Evolutionary conservation across 2,888 invertebrate species (phyloP), one percentile per base, ranked within the genome.

Genomic region (Coremacera marginata): DNA sequence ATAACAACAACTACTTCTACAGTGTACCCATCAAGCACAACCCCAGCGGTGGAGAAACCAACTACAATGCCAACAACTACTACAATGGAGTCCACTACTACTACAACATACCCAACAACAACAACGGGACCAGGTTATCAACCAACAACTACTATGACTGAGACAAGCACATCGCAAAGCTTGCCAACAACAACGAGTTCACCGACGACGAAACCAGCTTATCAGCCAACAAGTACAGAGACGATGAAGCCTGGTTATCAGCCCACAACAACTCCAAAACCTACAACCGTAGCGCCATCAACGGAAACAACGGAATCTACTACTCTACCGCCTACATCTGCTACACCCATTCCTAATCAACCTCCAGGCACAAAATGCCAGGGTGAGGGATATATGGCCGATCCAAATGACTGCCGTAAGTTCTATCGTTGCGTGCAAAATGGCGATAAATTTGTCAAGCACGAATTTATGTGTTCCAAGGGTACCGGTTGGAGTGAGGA

Each of bases 361-460:
- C 84, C 86, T 11, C 82, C 87, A 3, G 87, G 49, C 8, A 81
- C 67, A 84, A 91, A 84, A 57, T 91, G 91, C 67, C 83, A 77
- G 9, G 79, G 82, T 0, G 90, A 90, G 75, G 91, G 91, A 34
- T 91, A 90, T 79, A 83, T 89, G 44, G 87, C 87, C 0, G 90
- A 91, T 84, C 85, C 88, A 2, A 83, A 83, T n/a, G 90, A 92
- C 77, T 94, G 94, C 82, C 90, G 90, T 31, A 93, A 92, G 83
- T 94, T 94, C 86, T 93, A 93, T 84, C 91, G 94, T 57, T 94
- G 94, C 84, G 93, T 93, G 0, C 88, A 91, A 77, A 91, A 92
- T 82, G 92, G 92, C 52, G 91, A 91, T 77, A 92, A 91, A 16
- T 86, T 83, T 75, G 68, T 80, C 1, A 84, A 79, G 31, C 81